Conservation (phyloP, 2,113 vertebrate genomes). For the Xyrauchen texanus region DNA sequence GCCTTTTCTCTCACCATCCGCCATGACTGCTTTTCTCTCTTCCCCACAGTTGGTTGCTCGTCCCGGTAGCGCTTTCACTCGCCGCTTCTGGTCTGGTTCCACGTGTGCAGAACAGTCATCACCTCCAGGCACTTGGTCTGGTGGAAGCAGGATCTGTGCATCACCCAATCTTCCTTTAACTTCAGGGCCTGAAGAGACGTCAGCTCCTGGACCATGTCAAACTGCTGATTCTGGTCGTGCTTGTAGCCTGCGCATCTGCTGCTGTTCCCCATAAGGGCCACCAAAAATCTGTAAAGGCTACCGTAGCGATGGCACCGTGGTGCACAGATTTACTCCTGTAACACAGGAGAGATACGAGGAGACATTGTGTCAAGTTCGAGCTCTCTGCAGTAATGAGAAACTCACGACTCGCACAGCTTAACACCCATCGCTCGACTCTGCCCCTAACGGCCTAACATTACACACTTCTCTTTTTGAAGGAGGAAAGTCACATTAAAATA, state of each 20-base stretch:
- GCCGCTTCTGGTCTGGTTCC: neutral
- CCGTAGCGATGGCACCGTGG: neutral
- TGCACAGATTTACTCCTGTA: no score
- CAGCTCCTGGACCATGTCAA: neutral
- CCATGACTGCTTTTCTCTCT: neutral
- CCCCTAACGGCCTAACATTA: no score
- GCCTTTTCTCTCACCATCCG: no score
- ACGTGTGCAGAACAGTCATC: neutral
- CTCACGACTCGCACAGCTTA: no score
- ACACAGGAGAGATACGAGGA: no score
- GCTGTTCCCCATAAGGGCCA: neutral
- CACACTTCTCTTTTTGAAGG: no score
- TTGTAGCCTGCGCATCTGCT: neutral
- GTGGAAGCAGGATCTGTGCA: neutral
- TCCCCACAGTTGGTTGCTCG: neutral
- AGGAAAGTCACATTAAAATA: no score
- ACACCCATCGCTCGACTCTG: no score
- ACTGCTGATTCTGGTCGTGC: neutral
- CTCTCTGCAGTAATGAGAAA: no score
- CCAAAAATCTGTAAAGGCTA: slow-evolving; percentile 20
- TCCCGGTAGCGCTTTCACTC: neutral
- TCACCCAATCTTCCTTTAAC: slow-evolving; percentile 23
- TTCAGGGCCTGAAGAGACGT: neutral
- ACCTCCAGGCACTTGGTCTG: neutral
- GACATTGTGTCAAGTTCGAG: no score